A percentile compares a stretch with the other conserved stretches of the same genome.
Evolutionary conservation across 2,888 invertebrate species (phyloP).

Genomic region (Kuschelorhynchus macadamiae): DNA sequence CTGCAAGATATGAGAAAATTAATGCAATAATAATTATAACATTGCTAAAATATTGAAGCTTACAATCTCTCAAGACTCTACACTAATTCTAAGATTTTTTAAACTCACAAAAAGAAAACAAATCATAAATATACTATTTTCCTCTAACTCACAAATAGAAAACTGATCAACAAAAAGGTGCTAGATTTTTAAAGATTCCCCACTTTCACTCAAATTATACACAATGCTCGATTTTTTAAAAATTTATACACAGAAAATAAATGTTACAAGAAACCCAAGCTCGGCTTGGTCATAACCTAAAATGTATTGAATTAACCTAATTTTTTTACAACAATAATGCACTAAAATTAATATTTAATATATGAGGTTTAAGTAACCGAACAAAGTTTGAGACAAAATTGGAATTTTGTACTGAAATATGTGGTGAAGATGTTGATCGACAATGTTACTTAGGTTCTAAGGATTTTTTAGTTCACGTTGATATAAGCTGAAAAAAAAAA

Average conservation of each 20-base stretch:
- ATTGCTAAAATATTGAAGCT: background rate
- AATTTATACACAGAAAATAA: constrained; percentile 21
- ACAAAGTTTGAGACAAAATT: constrained; percentile 22
- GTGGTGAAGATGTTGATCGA: constrained; percentile 42
- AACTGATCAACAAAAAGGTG: constrained; percentile 47
- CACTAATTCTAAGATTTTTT: constrained; percentile 4
- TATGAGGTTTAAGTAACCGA: constrained; percentile 34
- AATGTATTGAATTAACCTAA: constrained; percentile 32
- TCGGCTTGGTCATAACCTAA: constrained; percentile 22
- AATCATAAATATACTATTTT: constrained; percentile 24
- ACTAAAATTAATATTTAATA: constrained; percentile 22
- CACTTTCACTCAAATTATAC: background rate
- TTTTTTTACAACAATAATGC: constrained; percentile 36
- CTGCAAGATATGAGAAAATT: no score
- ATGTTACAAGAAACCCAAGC: background rate
- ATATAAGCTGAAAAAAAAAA: constrained; percentile 67
- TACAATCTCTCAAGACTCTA: constrained; percentile 4
- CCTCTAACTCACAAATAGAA: constrained; percentile 16
- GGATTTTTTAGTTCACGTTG: constrained; percentile 65
- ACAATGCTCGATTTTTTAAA: constrained; percentile 6
- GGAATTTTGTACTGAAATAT: constrained; percentile 48
- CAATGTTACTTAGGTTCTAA: constrained; percentile 34
- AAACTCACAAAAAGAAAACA: constrained; percentile 30
- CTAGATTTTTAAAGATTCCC: constrained; percentile 48
- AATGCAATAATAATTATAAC: constrained; percentile 7